Evolutionary conservation across 2,888 invertebrate genomes (phyloP).

Genomic region (Altica lythri): DNA sequence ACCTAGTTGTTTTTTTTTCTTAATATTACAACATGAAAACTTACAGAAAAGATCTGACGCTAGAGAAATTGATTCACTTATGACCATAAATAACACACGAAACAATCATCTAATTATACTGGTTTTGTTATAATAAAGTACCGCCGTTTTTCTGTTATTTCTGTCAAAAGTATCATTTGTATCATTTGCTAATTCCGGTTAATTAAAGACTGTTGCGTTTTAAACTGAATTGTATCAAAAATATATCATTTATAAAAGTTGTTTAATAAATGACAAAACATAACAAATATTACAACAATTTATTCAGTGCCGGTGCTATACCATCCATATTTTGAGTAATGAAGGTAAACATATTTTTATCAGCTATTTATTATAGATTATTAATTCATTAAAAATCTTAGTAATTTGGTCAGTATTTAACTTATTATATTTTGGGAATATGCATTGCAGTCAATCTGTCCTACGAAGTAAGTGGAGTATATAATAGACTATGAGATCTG

Average conservation of each 20-base stretch:
- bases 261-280: not conserved
- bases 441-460: too few relatives aligned
- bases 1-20: not conserved
- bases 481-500: too few relatives aligned
- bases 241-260: not conserved
- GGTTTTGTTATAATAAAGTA: slow-evolving; percentile 4
- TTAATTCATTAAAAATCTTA: too few relatives aligned
- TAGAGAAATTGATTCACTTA: not conserved
- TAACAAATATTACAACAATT: not conserved
- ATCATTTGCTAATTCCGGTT: not conserved
- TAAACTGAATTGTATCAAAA: not conserved
- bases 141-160: slow-evolving; percentile 3
- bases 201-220: not conserved
- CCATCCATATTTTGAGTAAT: too few relatives aligned
- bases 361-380: too few relatives aligned
- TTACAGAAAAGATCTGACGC: not conserved
- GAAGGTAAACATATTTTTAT: too few relatives aligned
- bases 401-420: too few relatives aligned
- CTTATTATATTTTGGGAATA: too few relatives aligned
- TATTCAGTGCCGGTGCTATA: not conserved
- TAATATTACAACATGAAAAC: not conserved
- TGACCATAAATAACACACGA: slow-evolving; percentile 11
- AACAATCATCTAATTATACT: slow-evolving; percentile 9
- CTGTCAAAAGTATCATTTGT: not conserved
- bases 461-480: too few relatives aligned